Conservation (phyloP, 2,797 vertebrate genomes). For the Syngnathus acus region DNA sequence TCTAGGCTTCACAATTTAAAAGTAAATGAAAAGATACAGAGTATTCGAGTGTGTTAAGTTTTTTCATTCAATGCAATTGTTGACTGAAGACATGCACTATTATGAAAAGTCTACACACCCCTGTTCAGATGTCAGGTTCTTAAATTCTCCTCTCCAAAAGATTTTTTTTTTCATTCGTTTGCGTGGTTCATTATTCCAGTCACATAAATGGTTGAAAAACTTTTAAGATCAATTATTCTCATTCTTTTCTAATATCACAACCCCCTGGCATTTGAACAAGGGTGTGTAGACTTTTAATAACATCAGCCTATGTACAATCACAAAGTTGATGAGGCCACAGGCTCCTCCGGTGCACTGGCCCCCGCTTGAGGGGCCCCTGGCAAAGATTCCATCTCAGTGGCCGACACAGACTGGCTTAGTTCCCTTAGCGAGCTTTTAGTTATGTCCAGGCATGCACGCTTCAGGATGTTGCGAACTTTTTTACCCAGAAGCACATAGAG, state of each 20-base stretch:
- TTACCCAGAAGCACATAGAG: conserved; percentile 88
- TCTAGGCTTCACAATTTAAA: not conserved
- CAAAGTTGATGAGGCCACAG: conserved; percentile 42
- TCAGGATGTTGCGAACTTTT: conserved; percentile 77
- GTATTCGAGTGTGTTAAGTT: not conserved
- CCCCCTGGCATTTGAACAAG: not conserved
- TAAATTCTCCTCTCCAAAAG: not conserved
- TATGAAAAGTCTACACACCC: not conserved
- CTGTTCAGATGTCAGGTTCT: not conserved
- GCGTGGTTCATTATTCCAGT: not conserved
- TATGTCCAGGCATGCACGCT: conserved; percentile 74
- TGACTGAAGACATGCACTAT: not conserved
- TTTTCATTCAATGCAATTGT: not conserved
- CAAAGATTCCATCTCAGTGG: conserved; percentile 69
- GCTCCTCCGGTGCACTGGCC: conserved; percentile 42
- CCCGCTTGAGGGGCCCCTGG: conserved; percentile 28
- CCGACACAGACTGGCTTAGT: conserved; percentile 79
- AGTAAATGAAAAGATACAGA: not conserved
- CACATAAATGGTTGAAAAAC: not conserved
- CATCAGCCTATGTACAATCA: conserved; percentile 31
- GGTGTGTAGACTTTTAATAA: not conserved
- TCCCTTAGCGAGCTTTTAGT: conserved; percentile 85
- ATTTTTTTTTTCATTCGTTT: not conserved
- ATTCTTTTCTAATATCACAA: not conserved
- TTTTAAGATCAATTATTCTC: not conserved